Percentiles rank a stretch among this genome's conserved stretches.
Evolutionary conservation across 1,140 invertebrate genomes (phyloP).

Genomic region (Luehdorfia chinensis): DNA sequence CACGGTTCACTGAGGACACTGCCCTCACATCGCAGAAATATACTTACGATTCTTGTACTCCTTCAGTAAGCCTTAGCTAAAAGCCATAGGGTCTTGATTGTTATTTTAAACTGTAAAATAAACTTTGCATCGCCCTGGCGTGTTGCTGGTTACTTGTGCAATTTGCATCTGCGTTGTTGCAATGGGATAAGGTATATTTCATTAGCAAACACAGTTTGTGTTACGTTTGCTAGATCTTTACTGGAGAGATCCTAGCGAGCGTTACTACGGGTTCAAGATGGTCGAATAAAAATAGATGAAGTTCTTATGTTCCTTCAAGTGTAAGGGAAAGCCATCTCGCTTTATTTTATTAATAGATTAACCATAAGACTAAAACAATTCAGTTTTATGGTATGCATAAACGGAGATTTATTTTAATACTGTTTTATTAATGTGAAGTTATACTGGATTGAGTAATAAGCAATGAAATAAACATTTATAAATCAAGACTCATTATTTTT

Average conservation of each 20-base stretch:
- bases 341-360: constrained; percentile 39
- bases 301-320: constrained; percentile 60
- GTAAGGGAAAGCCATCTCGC: constrained; percentile 44
- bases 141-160: constrained; percentile 26
- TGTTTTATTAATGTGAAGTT: neutral
- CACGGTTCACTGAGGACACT: constrained; percentile 59
- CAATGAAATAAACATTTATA: no score
- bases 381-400: constrained; percentile 5
- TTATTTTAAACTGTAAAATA: constrained; percentile 19
- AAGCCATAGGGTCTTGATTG: constrained; percentile 29
- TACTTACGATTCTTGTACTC: constrained; percentile 26
- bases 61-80: constrained; percentile 20
- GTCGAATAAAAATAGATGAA: constrained; percentile 63
- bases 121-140: constrained; percentile 29
- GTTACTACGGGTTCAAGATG: constrained; percentile 51
- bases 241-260: constrained; percentile 51
- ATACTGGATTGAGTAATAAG: neutral
- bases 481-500: no score
- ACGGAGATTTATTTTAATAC: constrained; percentile 5
- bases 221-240: constrained; percentile 43
- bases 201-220: neutral
- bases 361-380: constrained; percentile 13
- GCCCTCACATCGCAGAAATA: constrained; percentile 45
- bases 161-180: constrained; percentile 20
- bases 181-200: constrained; percentile 27